Conservation (phyloP, 2,113 vertebrate species). For the Erythrolamprus reginae region DNA sequence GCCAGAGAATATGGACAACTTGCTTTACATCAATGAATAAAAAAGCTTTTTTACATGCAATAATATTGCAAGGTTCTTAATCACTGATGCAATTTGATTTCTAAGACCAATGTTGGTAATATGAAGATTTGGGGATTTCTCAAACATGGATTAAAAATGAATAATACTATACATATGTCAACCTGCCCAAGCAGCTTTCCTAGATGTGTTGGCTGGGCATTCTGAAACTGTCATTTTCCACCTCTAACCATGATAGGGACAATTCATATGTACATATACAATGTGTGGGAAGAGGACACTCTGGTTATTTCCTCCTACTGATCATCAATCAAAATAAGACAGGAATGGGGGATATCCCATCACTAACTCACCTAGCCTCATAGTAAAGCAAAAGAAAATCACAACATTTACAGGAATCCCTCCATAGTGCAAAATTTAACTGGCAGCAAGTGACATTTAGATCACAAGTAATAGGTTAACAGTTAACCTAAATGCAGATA, state of each 20-base stretch:
- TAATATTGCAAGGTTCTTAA: not conserved
- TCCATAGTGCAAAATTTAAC: not conserved
- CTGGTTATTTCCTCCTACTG: not conserved
- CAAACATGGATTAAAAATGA: not conserved
- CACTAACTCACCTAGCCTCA: not conserved
- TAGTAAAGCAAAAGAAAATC: not conserved
- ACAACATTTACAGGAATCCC: not conserved
- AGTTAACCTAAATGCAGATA: not conserved
- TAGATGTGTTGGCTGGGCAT: not conserved
- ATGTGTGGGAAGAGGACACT: not conserved
- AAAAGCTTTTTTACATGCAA: not conserved
- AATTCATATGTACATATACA: not conserved
- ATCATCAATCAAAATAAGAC: not conserved
- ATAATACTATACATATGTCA: not conserved
- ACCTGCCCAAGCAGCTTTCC: not conserved
- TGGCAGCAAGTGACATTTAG: not conserved
- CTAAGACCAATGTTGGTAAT: not conserved
- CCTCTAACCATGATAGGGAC: not conserved
- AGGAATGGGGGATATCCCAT: not conserved
- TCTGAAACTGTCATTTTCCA: not conserved
- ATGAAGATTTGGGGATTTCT: not conserved
- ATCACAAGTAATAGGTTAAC: not conserved
- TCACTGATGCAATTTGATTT: not conserved
- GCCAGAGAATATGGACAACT: not conserved
- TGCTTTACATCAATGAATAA: not conserved